Evolutionary conservation across 2,113 vertebrate species (phyloP), one percentile per base, ranked within the genome.

Genomic region (Ciconia maguari): DNA sequence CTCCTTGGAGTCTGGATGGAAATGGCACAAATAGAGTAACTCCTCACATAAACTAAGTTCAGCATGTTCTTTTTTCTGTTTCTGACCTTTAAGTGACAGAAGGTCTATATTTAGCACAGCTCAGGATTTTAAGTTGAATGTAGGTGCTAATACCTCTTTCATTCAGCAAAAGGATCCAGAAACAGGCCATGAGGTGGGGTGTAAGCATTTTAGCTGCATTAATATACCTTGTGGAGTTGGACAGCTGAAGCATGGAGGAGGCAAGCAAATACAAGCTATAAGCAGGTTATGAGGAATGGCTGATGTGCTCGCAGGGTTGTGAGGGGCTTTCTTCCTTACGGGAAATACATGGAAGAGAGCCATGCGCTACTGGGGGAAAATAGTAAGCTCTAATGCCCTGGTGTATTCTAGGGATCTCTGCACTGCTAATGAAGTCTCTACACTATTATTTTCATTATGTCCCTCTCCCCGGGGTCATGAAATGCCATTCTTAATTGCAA

Each of bases 261-360:
- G 25, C 44, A 42, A 54, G 58, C 18, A 83, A 51, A 49, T 7
- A 12, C 0, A 7, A 76, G 36, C 44, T 79, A 0, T 30, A 20
- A 81, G 65, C 18, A 48, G 36, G n/a, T 34, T 29, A 12, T 16
- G 68, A 69, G 68, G 46, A 90, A 9, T 4, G 18, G 42, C 29
- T 84, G 81, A 22, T 32, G 16, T 38, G 32, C 55, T 84, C 2
- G 0, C 16, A 7, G 44, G 41, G 52, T 54, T 51, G 48, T 14
- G 32, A 70, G 36, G 30, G 34, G 9, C 16, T 91, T 89, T 48
- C 29, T 78, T 62, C 55, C 41, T 3, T 70, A 16, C 8, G 7
- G 27, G 49, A 49, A 76, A 83, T 12, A 6, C 0, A 0, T 52
- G 57, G n/a, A 7, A 68, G 11, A 36, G 8, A 9, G 3, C 46